phyloP scores from a whole-genome alignment of 2,888 invertebrate species.

The Copidosoma aretas region DNA sequence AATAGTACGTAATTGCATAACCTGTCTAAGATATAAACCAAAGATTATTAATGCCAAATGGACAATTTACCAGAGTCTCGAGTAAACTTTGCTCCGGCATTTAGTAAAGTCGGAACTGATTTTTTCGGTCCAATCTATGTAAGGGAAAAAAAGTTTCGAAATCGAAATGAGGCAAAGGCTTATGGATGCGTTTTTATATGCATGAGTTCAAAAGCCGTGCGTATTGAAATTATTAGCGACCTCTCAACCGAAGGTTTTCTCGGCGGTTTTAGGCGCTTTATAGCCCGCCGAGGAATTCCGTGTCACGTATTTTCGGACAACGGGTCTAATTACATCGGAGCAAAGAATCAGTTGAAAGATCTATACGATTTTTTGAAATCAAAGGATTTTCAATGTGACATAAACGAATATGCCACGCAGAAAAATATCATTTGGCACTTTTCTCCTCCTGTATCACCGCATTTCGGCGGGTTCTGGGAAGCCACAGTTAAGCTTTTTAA shows the following conservation, averaged over 20 bases:
- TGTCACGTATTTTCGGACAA: conserved; percentile 46
- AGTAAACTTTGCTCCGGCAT: conserved; percentile 35
- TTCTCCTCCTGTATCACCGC: conserved; percentile 41
- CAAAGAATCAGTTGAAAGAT: conserved; percentile 24
- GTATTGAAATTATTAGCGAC: conserved; percentile 51
- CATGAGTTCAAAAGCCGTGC: conserved; percentile 49
- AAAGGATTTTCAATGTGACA: conserved; percentile 2
- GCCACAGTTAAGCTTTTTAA: conserved; percentile 45
- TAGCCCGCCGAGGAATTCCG: conserved; percentile 40
- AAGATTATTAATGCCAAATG: conserved; percentile 44
- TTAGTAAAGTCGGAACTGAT: conserved; percentile 45
- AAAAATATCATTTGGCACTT: conserved; percentile 41
- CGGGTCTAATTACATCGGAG: conserved; percentile 41
- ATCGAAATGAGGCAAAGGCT: conserved; percentile 31
- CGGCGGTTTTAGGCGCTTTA: conserved; percentile 38
- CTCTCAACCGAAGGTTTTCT: conserved; percentile 45
- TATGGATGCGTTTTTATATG: conserved; percentile 40
- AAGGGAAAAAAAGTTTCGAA: conserved; percentile 41
- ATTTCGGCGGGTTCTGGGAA: conserved; percentile 46
- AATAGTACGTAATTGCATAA: conserved; percentile 33
- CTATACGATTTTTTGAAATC: background rate
- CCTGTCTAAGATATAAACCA: conserved; percentile 32
- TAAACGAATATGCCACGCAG: background rate
- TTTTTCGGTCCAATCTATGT: conserved; percentile 48
- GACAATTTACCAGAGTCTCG: conserved; percentile 42